These are phyloP conservation scores for Lampris megalopsis DNA, from an alignment of 2,113 vertebrate species.

Conservation along the genomic window DNA sequence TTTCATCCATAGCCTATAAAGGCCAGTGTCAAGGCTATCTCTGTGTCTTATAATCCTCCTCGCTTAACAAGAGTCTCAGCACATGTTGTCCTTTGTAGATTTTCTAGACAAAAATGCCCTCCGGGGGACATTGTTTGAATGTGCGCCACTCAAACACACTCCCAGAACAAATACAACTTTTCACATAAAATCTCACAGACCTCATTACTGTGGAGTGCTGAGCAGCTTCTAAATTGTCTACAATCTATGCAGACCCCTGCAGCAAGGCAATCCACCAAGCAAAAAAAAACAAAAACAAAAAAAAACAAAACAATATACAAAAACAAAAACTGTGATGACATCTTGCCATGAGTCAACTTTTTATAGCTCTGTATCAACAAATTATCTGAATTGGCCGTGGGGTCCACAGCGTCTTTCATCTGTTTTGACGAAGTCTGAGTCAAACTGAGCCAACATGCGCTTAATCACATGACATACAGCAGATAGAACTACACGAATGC, in stretches of 20 bases:
- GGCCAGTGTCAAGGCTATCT: conserved; percentile 35
- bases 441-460: conserved; percentile 40
- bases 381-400: conserved; percentile 50
- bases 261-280: conserved; percentile 64
- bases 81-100: conserved; percentile 55
- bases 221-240: conserved; percentile 51
- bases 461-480: conserved; percentile 38
- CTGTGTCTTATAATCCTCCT: background rate
- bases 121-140: conserved; percentile 65
- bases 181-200: conserved; percentile 56
- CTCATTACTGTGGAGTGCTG: conserved; percentile 61
- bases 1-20: conserved; percentile 2
- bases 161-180: conserved; percentile 56
- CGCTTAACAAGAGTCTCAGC: conserved; percentile 46
- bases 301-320: background rate
- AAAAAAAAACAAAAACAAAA: conserved; percentile 41
- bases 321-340: conserved; percentile 64
- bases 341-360: conserved; percentile 67
- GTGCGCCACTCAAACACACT: conserved; percentile 59
- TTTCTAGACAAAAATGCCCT: conserved; percentile 60
- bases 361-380: conserved; percentile 59
- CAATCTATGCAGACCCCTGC: conserved; percentile 60
- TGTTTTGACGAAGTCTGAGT: conserved; percentile 16
- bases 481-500: conserved; percentile 25
- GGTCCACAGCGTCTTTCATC: conserved; percentile 43